A percentile compares a stretch with the other conserved stretches of the same genome.
Conservation (phyloP, 2,888 invertebrate genomes). For the Nymphalis polychloros region DNA sequence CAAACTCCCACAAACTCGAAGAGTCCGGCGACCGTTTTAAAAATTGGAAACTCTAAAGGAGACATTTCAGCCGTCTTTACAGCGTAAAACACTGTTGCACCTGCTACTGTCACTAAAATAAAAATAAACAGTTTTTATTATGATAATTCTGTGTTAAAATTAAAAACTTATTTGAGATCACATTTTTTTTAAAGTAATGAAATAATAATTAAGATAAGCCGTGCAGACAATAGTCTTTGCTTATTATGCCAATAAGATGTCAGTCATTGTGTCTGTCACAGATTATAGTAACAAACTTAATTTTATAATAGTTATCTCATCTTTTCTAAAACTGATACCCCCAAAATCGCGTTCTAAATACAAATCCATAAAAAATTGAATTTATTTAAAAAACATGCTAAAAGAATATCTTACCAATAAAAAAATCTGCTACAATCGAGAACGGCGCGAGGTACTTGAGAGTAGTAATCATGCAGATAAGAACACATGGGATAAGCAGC, state of each 20-base stretch:
- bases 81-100: constrained; percentile 50
- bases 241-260: too few species aligned
- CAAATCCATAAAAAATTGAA: too few species aligned
- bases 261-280: too few species aligned
- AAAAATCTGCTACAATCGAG: constrained; percentile 52
- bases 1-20: constrained; percentile 74
- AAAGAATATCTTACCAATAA: constrained; percentile 48
- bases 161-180: too few species aligned
- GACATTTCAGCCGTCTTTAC: constrained; percentile 12
- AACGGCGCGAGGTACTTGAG: constrained; percentile 60
- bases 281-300: too few species aligned
- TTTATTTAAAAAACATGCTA: neutral
- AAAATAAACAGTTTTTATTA: neutral
- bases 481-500: constrained; percentile 50
- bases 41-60: constrained; percentile 41
- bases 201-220: too few species aligned
- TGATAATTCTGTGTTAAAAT: neutral
- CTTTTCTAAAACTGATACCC: too few species aligned
- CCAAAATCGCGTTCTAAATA: too few species aligned
- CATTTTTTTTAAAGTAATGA: too few species aligned
- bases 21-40: constrained; percentile 43
- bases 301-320: too few species aligned
- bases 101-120: constrained; percentile 47
- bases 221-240: neutral
- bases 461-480: constrained; percentile 54